phyloP scores from a whole-genome alignment of 2,113 vertebrate species.

The Nematolebias whitei region DNA sequence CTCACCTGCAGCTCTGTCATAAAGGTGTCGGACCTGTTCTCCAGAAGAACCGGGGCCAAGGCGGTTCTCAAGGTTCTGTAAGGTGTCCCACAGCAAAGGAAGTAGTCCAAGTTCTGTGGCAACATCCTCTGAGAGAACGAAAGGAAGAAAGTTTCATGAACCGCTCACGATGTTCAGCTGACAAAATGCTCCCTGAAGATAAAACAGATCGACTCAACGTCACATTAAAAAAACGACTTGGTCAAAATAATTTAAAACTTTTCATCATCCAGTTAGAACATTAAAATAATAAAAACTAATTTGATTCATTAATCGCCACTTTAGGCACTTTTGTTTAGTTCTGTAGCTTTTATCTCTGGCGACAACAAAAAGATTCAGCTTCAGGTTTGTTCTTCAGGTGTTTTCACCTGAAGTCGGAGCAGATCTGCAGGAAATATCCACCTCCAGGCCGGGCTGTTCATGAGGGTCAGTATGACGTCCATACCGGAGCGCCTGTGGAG shows the following conservation, averaged over 20 bases:
- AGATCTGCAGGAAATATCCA: slow-evolving; percentile 76
- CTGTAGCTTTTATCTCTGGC: neutral
- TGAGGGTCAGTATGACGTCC: slow-evolving; percentile 63
- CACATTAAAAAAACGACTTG: too few relatives aligned
- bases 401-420: slow-evolving; percentile 67
- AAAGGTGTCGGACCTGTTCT: slow-evolving; percentile 23
- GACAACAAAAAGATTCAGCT: neutral
- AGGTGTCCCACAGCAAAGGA: slow-evolving; percentile 66
- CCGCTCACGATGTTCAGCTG: too few relatives aligned
- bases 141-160: too few relatives aligned
- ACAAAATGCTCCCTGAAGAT: too few relatives aligned
- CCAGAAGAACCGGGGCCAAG: slow-evolving; percentile 50
- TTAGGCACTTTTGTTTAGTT: neutral
- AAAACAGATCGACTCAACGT: too few relatives aligned
- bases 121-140: slow-evolving; percentile 40
- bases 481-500: slow-evolving; percentile 56
- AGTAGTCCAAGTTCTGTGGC: slow-evolving; percentile 59
- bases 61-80: slow-evolving; percentile 65
- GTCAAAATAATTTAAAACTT: too few relatives aligned
- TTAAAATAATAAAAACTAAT: too few relatives aligned
- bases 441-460: slow-evolving; percentile 45
- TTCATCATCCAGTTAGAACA: too few relatives aligned
- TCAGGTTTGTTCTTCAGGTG: neutral
- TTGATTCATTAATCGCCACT: too few relatives aligned
- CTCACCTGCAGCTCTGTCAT: slow-evolving; percentile 61